phyloP scores from a whole-genome alignment of 2,113 vertebrate genomes.

The Myotis brandtii region DNA sequence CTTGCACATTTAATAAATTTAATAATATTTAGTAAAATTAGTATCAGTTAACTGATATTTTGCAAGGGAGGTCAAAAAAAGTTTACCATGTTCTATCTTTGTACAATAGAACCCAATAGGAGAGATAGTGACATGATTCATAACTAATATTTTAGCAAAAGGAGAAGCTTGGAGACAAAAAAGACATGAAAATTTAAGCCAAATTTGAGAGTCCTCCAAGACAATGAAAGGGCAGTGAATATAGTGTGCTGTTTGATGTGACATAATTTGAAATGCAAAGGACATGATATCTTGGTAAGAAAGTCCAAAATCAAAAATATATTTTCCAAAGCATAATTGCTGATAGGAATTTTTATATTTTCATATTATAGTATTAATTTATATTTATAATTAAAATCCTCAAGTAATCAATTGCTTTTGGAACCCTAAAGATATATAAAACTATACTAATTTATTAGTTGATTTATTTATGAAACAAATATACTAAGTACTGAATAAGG shows the following conservation, averaged over 20 bases:
- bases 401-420: neutral
- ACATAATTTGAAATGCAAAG: neutral
- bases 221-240: neutral
- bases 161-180: neutral
- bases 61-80: neutral
- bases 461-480: neutral
- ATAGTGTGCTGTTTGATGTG: neutral
- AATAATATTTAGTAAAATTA: neutral
- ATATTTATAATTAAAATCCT: conserved; percentile 1
- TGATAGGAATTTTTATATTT: neutral
- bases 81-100: neutral
- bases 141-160: neutral
- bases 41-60: neutral
- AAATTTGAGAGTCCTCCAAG: neutral
- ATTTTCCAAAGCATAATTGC: neutral
- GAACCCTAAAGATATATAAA: neutral
- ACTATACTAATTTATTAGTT: neutral
- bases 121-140: neutral
- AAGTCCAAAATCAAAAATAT: neutral
- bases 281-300: neutral
- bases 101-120: neutral
- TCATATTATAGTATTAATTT: neutral
- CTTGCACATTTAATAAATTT: neutral
- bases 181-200: neutral
- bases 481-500: neutral